Base-by-base conservation (phyloP, 2,797 vertebrate genomes). In the Karalla daura region DNA sequence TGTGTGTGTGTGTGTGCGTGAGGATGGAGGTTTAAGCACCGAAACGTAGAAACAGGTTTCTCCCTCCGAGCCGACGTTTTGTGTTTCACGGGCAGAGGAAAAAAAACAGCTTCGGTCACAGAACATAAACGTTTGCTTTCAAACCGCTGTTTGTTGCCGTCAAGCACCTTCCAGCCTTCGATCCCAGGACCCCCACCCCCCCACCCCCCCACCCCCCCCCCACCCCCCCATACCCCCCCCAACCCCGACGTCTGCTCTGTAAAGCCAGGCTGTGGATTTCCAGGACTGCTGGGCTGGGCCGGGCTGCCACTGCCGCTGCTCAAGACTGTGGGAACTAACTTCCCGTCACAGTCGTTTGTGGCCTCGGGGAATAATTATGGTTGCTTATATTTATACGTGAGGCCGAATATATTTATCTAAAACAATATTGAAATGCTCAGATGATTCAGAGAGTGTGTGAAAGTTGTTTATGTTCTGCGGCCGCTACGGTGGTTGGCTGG, bases 401-500 rank as follows among this genome's bases (percentile, higher is more conserved):
- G 84, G 85, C 85, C 54, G 81, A 78, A 89, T 88, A 88, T 91
- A 91, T 92, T 91, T 88, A 86, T 90, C 88, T 89, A 66, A 83
- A 86, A 86, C 91, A 90, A 90, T 86, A 88, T 84, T 87, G 88
- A 88, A 86, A 83, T 17, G 83, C 83, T 88, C 70, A 82, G 81
- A 88, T 90, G 89, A 90, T 89, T 90, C 89, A 85, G 70, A 74
- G 81, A 89, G 88, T 88, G 89, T 90, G 90, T 90, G 83, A 88
- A 87, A 88, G 88, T 88, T 92, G 91, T 92, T 92, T 91, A 91
- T 88, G 86, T 91, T 90, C 83, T 86, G 91, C 14, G 91, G 90
- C 67, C 3, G 62, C 72, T 66, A 37, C 32, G n/a, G 85, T 35
- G 83, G 88, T 79, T 53, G 69, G 72, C 77, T 86, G 85, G 79